Conservation (phyloP, 1,140 invertebrate genomes). For the Drosophila ogumai region DNA sequence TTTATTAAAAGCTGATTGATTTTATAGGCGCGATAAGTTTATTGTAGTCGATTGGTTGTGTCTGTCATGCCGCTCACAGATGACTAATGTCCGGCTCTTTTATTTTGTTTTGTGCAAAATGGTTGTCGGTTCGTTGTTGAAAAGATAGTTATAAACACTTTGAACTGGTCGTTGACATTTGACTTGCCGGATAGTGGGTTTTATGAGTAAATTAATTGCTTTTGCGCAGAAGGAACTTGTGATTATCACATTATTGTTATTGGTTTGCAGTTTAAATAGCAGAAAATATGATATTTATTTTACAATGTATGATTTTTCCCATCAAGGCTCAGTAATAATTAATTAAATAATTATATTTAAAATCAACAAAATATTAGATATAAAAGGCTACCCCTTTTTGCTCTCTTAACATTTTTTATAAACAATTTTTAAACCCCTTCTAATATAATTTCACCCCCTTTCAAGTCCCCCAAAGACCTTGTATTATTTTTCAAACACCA, state of each 20-base stretch:
- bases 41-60: constrained; percentile 56
- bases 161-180: constrained; percentile 66
- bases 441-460: not conserved
- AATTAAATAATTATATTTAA: not conserved
- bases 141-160: constrained; percentile 71
- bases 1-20: constrained; percentile 70
- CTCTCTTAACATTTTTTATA: not conserved
- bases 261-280: not conserved
- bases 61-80: constrained; percentile 50
- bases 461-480: constrained; percentile 6
- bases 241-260: not conserved
- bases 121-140: constrained; percentile 24
- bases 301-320: not conserved
- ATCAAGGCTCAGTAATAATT: not conserved
- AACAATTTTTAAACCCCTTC: constrained; percentile 11
- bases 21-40: constrained; percentile 81
- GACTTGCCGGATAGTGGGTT: constrained; percentile 6
- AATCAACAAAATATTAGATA: not conserved
- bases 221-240: not conserved
- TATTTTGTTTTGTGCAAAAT: constrained; percentile 39
- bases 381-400: not conserved
- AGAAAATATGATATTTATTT: not conserved
- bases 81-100: constrained; percentile 74
- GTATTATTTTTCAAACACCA: constrained; percentile 30
- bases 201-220: constrained; percentile 2